These are phyloP conservation scores for Drosophila orena DNA, from an alignment of 1,140 invertebrate genomes.

Conservation along the genomic window DNA sequence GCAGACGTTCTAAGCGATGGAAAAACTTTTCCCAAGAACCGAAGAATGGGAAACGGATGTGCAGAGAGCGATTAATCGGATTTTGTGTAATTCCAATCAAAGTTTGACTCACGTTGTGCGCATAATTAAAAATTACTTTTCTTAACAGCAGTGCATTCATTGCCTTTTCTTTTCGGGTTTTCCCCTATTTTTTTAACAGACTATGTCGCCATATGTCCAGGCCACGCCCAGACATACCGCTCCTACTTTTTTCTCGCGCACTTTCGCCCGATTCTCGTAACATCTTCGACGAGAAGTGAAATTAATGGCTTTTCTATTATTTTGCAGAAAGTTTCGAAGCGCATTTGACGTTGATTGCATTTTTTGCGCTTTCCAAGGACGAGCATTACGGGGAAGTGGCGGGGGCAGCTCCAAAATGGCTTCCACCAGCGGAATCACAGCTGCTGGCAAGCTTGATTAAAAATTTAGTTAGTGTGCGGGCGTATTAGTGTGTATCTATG, in stretches of 20 bases:
- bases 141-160: slow-evolving; percentile 6
- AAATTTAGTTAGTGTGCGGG: slow-evolving; percentile 64
- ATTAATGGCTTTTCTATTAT: slow-evolving; percentile 83
- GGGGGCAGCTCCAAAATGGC: slow-evolving; percentile 39
- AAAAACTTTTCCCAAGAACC: slow-evolving; percentile 16
- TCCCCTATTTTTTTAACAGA: background rate
- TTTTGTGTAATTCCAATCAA: slow-evolving; percentile 61
- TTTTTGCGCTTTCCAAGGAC: slow-evolving; percentile 63
- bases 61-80: slow-evolving; percentile 64
- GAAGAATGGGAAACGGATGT: slow-evolving; percentile 28
- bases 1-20: slow-evolving; percentile 1
- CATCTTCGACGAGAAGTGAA: slow-evolving; percentile 81
- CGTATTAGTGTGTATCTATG: slow-evolving; percentile 43
- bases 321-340: slow-evolving; percentile 81
- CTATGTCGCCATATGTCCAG: slow-evolving; percentile 46
- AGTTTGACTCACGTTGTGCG: slow-evolving; percentile 69
- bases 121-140: slow-evolving; percentile 82
- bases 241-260: slow-evolving; percentile 1
- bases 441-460: slow-evolving; percentile 76
- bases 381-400: slow-evolving; percentile 18
- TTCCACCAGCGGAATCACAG: slow-evolving; percentile 65
- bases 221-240: slow-evolving; percentile 20
- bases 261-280: slow-evolving; percentile 29
- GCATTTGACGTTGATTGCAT: slow-evolving; percentile 82
- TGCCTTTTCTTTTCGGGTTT: background rate